Percentiles rank a stretch among this genome's conserved stretches.
Conservation (phyloP, 2,888 invertebrate species). For the Tortrix viridana region DNA sequence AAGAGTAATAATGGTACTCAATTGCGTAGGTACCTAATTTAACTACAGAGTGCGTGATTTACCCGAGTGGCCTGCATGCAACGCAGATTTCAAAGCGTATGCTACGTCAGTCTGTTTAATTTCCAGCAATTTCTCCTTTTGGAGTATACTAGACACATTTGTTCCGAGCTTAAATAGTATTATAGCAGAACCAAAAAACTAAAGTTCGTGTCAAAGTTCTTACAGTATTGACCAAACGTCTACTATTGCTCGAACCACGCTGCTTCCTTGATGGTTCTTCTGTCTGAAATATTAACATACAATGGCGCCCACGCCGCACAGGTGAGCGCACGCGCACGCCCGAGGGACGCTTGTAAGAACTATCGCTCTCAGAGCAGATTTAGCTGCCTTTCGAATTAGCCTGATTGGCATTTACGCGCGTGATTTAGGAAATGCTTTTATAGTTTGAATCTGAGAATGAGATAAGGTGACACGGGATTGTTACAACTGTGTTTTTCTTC, state of each 20-base stretch:
- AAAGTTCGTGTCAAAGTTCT: too few relatives aligned
- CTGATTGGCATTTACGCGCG: constrained; percentile 14
- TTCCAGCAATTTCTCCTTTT: constrained; percentile 61
- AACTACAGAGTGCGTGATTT: too few relatives aligned
- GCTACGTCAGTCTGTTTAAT: constrained; percentile 45
- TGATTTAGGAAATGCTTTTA: not conserved
- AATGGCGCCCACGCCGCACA: constrained; percentile 68
- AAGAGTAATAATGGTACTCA: too few relatives aligned
- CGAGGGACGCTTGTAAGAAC: constrained; percentile 46
- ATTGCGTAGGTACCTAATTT: not conserved
- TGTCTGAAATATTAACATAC: constrained; percentile 58
- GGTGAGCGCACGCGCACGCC: constrained; percentile 66
- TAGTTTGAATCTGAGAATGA: not conserved
- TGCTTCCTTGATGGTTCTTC: constrained; percentile 16
- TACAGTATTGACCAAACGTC: not conserved
- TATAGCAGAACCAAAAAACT: not conserved
- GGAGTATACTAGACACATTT: constrained; percentile 10
- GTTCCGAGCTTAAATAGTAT: constrained; percentile 15
- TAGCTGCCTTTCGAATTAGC: constrained; percentile 43
- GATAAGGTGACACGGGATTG: too few relatives aligned
- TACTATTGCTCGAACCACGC: too few relatives aligned
- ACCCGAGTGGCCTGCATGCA: too few relatives aligned
- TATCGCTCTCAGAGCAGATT: constrained; percentile 45
- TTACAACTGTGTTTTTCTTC: too few relatives aligned
- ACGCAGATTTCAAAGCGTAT: not conserved